Evolutionary conservation across 2,888 invertebrate species (phyloP).

Genomic region (Argyresthia goedartella): DNA sequence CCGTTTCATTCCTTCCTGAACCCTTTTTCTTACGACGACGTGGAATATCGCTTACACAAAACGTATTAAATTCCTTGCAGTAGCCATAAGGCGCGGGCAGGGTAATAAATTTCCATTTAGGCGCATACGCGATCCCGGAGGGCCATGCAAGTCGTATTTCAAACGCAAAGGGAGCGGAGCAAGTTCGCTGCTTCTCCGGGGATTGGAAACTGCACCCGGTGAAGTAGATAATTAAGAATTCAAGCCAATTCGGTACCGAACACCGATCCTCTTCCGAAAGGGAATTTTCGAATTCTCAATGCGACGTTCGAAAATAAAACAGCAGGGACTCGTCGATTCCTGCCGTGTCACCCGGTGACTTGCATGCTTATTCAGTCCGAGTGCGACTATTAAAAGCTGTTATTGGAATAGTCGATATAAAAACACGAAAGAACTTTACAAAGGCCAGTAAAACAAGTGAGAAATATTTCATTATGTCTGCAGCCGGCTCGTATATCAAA

Average conservation of each 20-base stretch:
- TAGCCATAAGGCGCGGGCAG: conserved; percentile 14
- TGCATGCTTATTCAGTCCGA: too few relatives aligned
- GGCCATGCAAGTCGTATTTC: conserved; percentile 34
- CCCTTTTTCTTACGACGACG: background rate
- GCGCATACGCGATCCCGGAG: conserved; percentile 32
- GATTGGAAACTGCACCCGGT: background rate
- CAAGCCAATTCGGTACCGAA: background rate
- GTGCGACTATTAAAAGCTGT: too few relatives aligned
- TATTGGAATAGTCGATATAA: background rate
- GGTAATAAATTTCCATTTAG: conserved; percentile 49
- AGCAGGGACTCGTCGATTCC: too few relatives aligned
- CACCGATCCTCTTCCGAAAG: too few relatives aligned
- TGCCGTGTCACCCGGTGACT: too few relatives aligned
- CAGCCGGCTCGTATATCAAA: conserved; percentile 21
- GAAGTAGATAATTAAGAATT: background rate
- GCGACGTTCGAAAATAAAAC: too few relatives aligned
- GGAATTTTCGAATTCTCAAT: too few relatives aligned
- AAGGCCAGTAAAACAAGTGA: conserved; percentile 16
- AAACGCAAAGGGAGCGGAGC: conserved; percentile 36
- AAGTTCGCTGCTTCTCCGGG: conserved; percentile 40
- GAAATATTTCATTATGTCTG: conserved; percentile 14
- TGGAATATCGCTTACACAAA: background rate
- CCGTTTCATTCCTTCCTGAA: background rate
- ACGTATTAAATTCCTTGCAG: background rate
- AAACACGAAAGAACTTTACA: conserved; percentile 8